A percentile compares a stretch with the other conserved stretches of the same genome.
Evolutionary conservation across 2,113 vertebrate species (phyloP).

Genomic region (Stictonetta naevosa): DNA sequence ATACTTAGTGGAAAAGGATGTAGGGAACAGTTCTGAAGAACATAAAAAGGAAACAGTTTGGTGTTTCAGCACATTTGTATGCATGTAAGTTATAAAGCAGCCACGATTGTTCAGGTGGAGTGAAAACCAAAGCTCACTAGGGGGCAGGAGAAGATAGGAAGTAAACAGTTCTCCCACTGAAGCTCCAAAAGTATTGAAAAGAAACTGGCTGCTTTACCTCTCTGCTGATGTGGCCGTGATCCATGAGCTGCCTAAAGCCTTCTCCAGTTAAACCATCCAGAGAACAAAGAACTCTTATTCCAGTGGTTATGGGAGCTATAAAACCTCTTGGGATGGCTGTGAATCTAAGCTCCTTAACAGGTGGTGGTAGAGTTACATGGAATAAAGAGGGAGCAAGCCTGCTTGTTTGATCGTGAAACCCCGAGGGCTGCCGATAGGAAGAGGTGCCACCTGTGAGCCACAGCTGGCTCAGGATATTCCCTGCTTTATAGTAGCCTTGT

Average conservation of each 20-base stretch:
- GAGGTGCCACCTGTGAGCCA: neutral
- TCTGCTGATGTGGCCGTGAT: neutral
- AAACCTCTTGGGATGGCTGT: neutral
- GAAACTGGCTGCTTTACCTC: neutral
- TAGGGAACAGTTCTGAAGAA: neutral
- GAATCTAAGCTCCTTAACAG: neutral
- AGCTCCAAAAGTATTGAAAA: neutral
- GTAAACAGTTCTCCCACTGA: neutral
- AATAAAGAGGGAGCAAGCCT: neutral
- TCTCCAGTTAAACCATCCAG: neutral
- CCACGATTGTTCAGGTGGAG: neutral
- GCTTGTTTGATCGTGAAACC: neutral
- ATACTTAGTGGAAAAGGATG: neutral
- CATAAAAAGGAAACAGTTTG: neutral
- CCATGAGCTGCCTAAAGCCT: neutral
- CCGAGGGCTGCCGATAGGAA: neutral
- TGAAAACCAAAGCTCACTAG: neutral
- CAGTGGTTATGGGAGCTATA: neutral
- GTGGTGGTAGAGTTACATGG: neutral
- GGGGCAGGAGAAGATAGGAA: neutral
- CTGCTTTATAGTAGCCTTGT: neutral
- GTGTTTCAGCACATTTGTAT: neutral
- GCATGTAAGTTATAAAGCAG: neutral
- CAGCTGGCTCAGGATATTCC: neutral
- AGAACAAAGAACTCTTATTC: neutral